Evolutionary conservation across 2,113 vertebrate genomes (phyloP).

Genomic region (Oreochromis spilurus): DNA sequence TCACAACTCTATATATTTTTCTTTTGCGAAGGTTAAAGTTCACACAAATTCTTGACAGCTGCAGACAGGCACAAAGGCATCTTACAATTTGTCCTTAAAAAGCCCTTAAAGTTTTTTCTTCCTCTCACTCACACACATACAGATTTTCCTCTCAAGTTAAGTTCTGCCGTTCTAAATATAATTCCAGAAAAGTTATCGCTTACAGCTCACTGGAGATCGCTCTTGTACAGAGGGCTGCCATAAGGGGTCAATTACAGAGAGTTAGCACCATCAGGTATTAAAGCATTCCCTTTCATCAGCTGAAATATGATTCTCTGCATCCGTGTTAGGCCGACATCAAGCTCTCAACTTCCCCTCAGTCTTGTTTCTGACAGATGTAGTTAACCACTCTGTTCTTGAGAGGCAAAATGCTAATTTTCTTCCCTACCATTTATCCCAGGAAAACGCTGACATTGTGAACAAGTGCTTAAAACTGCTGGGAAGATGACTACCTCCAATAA

Average conservation of each 20-base stretch:
- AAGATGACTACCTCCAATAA: not conserved
- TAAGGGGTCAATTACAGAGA: constrained; percentile 53
- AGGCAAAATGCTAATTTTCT: constrained; percentile 36
- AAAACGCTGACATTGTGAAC: not conserved
- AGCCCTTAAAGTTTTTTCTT: not conserved
- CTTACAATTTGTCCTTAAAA: not conserved
- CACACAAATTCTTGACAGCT: not conserved
- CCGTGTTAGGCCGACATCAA: constrained; percentile 27
- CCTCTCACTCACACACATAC: not conserved
- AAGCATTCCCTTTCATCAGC: constrained; percentile 54
- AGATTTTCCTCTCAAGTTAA: not conserved
- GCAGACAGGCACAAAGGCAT: accelerated
- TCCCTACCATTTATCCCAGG: not conserved
- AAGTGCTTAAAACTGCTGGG: not conserved
- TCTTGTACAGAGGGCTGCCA: constrained; percentile 31
- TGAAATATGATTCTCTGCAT: not conserved
- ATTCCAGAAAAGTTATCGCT: constrained; percentile 19
- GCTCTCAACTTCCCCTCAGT: constrained; percentile 8
- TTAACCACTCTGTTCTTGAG: constrained; percentile 18
- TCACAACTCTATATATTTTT: not conserved
- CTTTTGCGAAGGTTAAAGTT: not conserved
- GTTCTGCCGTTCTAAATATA: not conserved
- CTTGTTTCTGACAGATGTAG: constrained; percentile 37
- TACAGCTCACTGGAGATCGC: constrained; percentile 11
- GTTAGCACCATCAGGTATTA: constrained; percentile 47